phyloP scores from a whole-genome alignment of 2,113 vertebrate genomes.

The Myotis brandtii region DNA sequence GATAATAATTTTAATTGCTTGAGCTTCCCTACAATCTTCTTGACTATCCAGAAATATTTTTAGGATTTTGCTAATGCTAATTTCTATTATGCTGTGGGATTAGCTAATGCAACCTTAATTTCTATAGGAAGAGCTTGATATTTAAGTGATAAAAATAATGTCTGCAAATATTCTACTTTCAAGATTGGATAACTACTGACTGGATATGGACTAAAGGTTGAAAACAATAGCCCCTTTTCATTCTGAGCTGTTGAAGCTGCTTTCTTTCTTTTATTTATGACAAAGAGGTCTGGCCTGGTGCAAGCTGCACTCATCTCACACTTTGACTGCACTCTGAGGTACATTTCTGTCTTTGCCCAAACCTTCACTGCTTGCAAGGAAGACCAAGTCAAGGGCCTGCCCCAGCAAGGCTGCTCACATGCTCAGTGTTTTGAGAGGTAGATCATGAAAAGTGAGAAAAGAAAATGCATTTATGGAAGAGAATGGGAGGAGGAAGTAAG shows the following conservation, averaged over 20 bases:
- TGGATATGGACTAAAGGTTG: not conserved
- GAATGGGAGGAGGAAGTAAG: not conserved
- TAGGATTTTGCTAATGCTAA: not conserved
- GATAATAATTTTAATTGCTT: conserved; percentile 38
- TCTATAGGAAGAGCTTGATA: not conserved
- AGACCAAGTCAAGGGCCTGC: not conserved
- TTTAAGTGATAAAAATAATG: not conserved
- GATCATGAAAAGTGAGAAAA: not conserved
- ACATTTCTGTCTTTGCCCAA: not conserved
- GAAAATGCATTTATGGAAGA: not conserved
- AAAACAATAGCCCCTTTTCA: not conserved
- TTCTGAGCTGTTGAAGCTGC: not conserved
- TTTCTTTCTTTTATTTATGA: not conserved
- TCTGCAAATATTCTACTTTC: conserved; percentile 16
- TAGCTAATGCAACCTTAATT: not conserved
- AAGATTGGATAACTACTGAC: not conserved
- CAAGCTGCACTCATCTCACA: not conserved
- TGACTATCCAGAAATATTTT: conserved; percentile 20
- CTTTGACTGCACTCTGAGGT: not conserved
- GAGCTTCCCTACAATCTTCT: not conserved
- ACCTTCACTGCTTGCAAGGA: not conserved
- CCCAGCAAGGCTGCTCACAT: not conserved
- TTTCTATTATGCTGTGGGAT: conserved; percentile 2
- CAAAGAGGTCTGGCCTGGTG: not conserved
- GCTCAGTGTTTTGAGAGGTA: not conserved